phyloP scores from a whole-genome alignment of 2,797 vertebrate species.

The Pangasius djambal region DNA sequence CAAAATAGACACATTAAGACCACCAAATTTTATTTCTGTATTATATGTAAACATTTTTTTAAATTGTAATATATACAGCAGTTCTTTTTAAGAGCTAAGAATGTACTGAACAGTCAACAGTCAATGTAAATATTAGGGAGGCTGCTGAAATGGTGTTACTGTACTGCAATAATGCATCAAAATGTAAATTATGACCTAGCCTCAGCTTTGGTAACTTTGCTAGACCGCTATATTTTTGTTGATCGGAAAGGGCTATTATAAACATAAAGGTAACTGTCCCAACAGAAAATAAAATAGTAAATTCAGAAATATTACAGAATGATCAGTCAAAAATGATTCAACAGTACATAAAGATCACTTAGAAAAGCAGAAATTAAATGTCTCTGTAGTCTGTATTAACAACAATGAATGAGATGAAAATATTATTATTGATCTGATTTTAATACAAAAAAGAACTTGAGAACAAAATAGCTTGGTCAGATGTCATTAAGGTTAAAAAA shows the following conservation, averaged over 20 bases:
- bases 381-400: background rate
- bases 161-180: slow-evolving; percentile 5
- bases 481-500: background rate
- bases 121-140: slow-evolving; percentile 30
- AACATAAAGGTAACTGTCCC: background rate
- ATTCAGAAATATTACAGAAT: background rate
- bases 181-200: background rate
- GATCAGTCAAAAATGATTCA: background rate
- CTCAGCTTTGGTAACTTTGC: slow-evolving; percentile 13
- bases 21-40: slow-evolving; percentile 64
- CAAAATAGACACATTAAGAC: slow-evolving; percentile 41
- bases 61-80: slow-evolving; percentile 39
- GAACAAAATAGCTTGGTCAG: background rate
- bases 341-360: background rate
- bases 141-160: slow-evolving; percentile 26
- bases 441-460: background rate
- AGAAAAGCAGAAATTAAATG: background rate
- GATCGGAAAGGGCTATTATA: background rate
- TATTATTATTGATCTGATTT: slow-evolving; percentile 3
- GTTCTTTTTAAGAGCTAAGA: slow-evolving; percentile 31
- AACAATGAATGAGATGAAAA: background rate
- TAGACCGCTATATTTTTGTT: background rate
- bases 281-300: background rate
- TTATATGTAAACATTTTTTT: slow-evolving; percentile 64
- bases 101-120: slow-evolving; percentile 47